A percentile compares a stretch with the other conserved stretches of the same genome.
phyloP scores from a whole-genome alignment of 2,797 vertebrate species.

The Gymnocypris eckloni region DNA sequence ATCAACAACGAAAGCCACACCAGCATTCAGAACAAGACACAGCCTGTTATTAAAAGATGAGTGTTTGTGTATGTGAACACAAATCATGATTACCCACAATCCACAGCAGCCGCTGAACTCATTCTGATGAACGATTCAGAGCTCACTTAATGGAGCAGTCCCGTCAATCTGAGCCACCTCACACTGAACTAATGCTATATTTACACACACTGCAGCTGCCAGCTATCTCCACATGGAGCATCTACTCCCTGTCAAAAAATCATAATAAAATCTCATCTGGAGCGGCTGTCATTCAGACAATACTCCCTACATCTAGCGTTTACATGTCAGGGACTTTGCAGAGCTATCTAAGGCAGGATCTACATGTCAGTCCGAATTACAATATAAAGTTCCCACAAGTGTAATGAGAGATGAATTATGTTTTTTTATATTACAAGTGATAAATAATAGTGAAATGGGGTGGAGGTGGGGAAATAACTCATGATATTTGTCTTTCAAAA shows the following conservation, averaged over 20 bases:
- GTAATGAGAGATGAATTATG: slow-evolving; percentile 7
- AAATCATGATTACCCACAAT: slow-evolving; percentile 48
- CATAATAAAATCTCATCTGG: slow-evolving; percentile 19
- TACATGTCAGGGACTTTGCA: slow-evolving; percentile 6
- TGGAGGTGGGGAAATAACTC: not conserved
- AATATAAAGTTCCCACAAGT: not conserved
- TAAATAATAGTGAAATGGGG: not conserved
- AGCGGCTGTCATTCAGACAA: slow-evolving; percentile 44
- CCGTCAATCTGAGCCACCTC: slow-evolving; percentile 65
- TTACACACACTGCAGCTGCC: slow-evolving; percentile 61
- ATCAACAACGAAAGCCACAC: not conserved
- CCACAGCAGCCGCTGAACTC: slow-evolving; percentile 10
- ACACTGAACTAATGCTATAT: slow-evolving; percentile 64
- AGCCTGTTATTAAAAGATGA: slow-evolving; percentile 4
- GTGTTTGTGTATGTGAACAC: slow-evolving; percentile 6
- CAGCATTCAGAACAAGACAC: not conserved
- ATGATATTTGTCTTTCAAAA: not conserved
- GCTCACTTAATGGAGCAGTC: slow-evolving; percentile 38
- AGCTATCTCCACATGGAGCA: slow-evolving; percentile 28
- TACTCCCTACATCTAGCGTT: not conserved
- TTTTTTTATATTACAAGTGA: slow-evolving; percentile 14
- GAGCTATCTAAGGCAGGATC: not conserved
- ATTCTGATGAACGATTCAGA: slow-evolving; percentile 18
- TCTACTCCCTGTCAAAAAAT: slow-evolving; percentile 4
- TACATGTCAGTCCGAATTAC: slow-evolving; percentile 13